Evolutionary conservation across 2,113 vertebrate species (phyloP).

Genomic region (Mustela lutreola): DNA sequence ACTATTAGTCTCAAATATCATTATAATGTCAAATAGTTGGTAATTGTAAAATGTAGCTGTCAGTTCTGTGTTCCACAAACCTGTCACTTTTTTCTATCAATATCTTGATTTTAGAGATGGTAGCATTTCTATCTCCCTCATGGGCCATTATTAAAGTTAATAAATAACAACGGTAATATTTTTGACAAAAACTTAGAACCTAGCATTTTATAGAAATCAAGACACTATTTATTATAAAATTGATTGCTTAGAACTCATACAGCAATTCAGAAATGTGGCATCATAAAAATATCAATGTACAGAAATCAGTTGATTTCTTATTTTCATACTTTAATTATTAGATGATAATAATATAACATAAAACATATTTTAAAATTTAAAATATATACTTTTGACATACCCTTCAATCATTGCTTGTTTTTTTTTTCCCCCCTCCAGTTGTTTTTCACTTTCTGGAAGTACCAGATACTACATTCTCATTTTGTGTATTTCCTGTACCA

Average conservation of each 20-base stretch:
- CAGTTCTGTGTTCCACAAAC: neutral
- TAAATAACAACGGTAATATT: neutral
- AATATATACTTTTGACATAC: neutral
- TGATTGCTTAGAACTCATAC: neutral
- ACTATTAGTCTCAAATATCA: neutral
- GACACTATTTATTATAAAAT: conserved; percentile 21
- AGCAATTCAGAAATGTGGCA: too few relatives aligned
- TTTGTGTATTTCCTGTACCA: neutral
- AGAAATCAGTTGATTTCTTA: too few relatives aligned
- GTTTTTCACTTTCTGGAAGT: neutral
- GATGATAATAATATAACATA: neutral
- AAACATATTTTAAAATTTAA: conserved; percentile 14
- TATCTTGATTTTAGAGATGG: neutral
- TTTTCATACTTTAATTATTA: neutral
- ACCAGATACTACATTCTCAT: neutral
- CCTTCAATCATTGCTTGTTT: neutral
- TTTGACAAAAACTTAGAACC: neutral
- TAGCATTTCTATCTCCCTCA: neutral
- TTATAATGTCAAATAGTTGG: neutral
- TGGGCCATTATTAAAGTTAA: neutral
- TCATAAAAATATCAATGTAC: too few relatives aligned
- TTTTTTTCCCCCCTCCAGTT: neutral
- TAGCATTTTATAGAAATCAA: neutral
- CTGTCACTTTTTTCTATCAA: neutral
- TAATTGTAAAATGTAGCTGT: neutral